A percentile compares a stretch with the other conserved stretches of the same genome.
Evolutionary conservation across 2,113 vertebrate genomes (phyloP).

Genomic region (Pteronura brasiliensis): DNA sequence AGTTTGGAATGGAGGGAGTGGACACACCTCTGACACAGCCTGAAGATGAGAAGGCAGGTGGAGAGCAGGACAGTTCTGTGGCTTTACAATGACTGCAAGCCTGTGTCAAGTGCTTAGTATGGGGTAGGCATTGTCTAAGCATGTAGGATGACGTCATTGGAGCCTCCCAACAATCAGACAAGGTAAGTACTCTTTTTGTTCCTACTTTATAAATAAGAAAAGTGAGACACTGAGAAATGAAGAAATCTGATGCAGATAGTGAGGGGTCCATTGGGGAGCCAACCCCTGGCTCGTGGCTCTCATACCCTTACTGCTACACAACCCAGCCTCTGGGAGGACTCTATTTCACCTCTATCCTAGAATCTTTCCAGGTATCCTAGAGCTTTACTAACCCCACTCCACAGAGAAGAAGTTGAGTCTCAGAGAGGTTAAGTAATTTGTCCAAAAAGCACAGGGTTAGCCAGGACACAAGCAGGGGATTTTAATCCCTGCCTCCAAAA

Average conservation of each 20-base stretch:
- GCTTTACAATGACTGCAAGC: not conserved
- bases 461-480: not conserved
- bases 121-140: not conserved
- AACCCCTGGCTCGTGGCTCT: not conserved
- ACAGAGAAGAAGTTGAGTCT: not conserved
- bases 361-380: not conserved
- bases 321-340: not conserved
- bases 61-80: not conserved
- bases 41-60: not conserved
- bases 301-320: accelerated
- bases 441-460: not conserved
- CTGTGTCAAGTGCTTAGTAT: not conserved
- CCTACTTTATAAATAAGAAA: not conserved
- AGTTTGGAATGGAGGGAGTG: not conserved
- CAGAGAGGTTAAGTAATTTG: not conserved
- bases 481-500: not conserved
- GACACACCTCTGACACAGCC: not conserved
- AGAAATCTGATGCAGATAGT: not conserved
- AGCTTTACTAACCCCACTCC: not conserved
- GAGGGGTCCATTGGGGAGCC: accelerated
- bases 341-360: not conserved
- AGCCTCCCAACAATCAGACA: not conserved
- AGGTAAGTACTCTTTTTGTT: not conserved
- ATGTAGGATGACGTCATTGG: not conserved
- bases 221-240: not conserved